Conservation (phyloP, 2,888 invertebrate genomes). For the Eupeodes luniger region DNA sequence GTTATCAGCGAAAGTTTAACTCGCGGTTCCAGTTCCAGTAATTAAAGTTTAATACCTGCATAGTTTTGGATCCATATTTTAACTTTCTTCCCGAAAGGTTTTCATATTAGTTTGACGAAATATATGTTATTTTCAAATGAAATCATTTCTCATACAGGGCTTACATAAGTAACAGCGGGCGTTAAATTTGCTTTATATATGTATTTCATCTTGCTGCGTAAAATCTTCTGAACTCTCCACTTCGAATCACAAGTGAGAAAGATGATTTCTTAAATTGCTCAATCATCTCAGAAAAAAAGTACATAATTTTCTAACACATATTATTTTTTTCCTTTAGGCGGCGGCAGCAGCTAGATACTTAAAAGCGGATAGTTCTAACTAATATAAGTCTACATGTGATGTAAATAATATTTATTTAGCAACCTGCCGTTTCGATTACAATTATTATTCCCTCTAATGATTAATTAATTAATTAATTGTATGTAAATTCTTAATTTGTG, state of each 20-base stretch:
- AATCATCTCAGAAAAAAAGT: not conserved
- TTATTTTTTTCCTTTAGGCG: slow-evolving; percentile 51
- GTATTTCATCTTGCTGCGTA: slow-evolving; percentile 31
- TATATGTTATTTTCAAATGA: slow-evolving; percentile 7
- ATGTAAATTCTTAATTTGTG: slow-evolving; percentile 11
- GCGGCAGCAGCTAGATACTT: slow-evolving; percentile 26
- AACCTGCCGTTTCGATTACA: slow-evolving; percentile 19
- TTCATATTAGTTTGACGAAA: slow-evolving; percentile 37
- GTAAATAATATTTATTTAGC: slow-evolving; percentile 22
- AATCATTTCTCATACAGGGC: slow-evolving; percentile 38
- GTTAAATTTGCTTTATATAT: slow-evolving; percentile 45
- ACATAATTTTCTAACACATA: slow-evolving; percentile 3
- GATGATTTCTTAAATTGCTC: slow-evolving; percentile 11
- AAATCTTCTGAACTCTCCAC: slow-evolving; percentile 23
- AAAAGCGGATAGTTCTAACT: slow-evolving; percentile 17
- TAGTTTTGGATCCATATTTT: slow-evolving; percentile 1
- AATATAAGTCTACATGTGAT: slow-evolving; percentile 38
- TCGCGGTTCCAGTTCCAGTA: not conserved
- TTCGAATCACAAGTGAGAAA: slow-evolving; percentile 40
- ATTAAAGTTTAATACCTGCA: slow-evolving; percentile 5
- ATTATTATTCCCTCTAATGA: not conserved
- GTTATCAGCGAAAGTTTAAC: not conserved
- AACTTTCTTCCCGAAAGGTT: not conserved
- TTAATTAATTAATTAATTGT: not conserved
- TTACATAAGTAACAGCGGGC: slow-evolving; percentile 40